Conservation (phyloP, 2,888 invertebrate genomes). For the Iphiclides podalirius region DNA sequence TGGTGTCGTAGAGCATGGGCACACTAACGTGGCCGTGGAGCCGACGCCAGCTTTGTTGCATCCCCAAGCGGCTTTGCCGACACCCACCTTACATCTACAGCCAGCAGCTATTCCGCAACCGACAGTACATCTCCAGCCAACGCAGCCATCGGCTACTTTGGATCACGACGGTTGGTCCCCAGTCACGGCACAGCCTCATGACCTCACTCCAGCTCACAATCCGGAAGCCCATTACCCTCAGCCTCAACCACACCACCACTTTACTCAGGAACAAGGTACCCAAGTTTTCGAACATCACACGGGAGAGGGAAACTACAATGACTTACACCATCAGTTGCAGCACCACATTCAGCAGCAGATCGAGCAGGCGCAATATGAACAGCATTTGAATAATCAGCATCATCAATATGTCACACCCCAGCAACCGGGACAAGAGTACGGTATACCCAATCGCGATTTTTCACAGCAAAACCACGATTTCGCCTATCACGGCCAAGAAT, state of each 20-base stretch:
- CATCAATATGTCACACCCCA: conserved; percentile 38
- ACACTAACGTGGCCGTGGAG: conserved; percentile 37
- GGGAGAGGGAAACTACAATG: conserved; percentile 50
- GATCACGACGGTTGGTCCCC: conserved; percentile 71
- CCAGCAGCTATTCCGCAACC: conserved; percentile 37
- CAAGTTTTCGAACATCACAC: conserved; percentile 65
- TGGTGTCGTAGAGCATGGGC: conserved; percentile 44
- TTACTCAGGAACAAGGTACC: conserved; percentile 60
- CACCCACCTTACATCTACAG: conserved; percentile 38
- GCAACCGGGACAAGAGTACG: conserved; percentile 29
- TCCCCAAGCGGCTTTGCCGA: conserved; percentile 31
- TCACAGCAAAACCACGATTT: conserved; percentile 29
- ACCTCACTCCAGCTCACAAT: conserved; percentile 34
- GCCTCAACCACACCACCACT: conserved; percentile 48
- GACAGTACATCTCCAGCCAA: conserved; percentile 33
- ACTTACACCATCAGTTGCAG: conserved; percentile 60
- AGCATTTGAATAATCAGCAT: conserved; percentile 37
- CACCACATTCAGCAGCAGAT: conserved; percentile 67
- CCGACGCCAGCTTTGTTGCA: conserved; percentile 35
- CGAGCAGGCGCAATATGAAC: conserved; percentile 52
- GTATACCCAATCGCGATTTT: conserved; percentile 31
- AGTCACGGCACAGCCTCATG: conserved; percentile 51
- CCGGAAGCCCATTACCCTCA: conserved; percentile 42
- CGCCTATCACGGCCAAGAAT: conserved; percentile 28
- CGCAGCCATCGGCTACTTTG: conserved; percentile 39